phyloP scores from a whole-genome alignment of 2,888 invertebrate genomes.

The Keiferia lycopersicella region DNA sequence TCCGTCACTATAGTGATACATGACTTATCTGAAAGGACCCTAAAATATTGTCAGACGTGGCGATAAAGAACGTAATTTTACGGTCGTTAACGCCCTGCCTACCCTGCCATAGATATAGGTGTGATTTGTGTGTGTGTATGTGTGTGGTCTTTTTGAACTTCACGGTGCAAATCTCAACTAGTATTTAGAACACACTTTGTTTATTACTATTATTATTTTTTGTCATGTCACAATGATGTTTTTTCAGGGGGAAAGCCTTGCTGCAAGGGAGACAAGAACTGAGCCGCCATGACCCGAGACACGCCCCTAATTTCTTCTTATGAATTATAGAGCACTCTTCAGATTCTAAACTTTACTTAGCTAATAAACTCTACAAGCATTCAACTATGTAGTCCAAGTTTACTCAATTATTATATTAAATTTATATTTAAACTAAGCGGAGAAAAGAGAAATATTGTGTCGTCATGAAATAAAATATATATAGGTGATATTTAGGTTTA shows the following conservation, averaged over 20 bases:
- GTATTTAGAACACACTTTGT: too few species aligned
- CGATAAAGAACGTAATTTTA: too few species aligned
- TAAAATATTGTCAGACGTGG: too few species aligned
- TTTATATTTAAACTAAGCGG: slow-evolving; percentile 35
- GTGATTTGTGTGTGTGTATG: too few species aligned
- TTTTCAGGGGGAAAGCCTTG: slow-evolving; percentile 72
- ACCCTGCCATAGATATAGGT: too few species aligned
- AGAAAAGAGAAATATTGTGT: slow-evolving; percentile 46
- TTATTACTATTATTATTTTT: neutral
- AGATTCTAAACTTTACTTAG: slow-evolving; percentile 35
- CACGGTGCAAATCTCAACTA: too few species aligned
- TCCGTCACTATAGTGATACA: too few species aligned
- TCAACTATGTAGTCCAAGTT: slow-evolving; percentile 40
- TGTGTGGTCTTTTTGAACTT: too few species aligned
- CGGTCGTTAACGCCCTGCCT: too few species aligned
- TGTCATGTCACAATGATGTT: neutral
- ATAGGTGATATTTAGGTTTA: slow-evolving; percentile 32
- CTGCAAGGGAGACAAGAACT: slow-evolving; percentile 67
- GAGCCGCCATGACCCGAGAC: slow-evolving; percentile 31
- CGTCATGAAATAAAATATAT: slow-evolving; percentile 57
- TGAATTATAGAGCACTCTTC: slow-evolving; percentile 34
- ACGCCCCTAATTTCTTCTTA: slow-evolving; percentile 19
- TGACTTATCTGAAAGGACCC: too few species aligned
- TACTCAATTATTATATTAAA: slow-evolving; percentile 42
- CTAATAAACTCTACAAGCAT: slow-evolving; percentile 30